Evolutionary conservation across 2,113 vertebrate species (phyloP), one percentile per base, ranked within the genome.

Genomic region (Rhegmatorhina hoffmannsi): DNA sequence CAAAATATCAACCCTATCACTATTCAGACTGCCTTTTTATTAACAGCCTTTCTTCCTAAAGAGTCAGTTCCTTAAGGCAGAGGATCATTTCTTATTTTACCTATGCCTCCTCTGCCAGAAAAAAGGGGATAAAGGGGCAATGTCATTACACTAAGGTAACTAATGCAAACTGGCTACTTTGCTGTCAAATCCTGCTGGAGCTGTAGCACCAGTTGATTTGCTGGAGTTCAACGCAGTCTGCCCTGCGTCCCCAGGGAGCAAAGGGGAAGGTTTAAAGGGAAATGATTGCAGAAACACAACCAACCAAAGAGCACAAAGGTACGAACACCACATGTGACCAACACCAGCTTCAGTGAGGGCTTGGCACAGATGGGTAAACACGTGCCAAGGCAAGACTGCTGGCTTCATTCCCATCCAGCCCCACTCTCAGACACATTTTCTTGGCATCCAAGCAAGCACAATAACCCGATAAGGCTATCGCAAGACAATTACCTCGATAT

Each of bases 341-440:
- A 8, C 2, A 3, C 9, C 1, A 0, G 28, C 44, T 47, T 14
- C 1, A 1, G 38, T 1, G 11, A 0, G 0, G 5, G 25, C 64
- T 6, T 23, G 1, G 23, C 5, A 2, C 62, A 24, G 69, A 4
- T 0, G 0, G 34, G 44, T 29, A 10, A 29, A 24, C 1, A 0
- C 0, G 0, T 18, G 23, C 25, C 77, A 50, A 56, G 19, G 60
- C 53, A 40, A 36, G 0, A 1, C 44, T 14, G 21, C 33, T 0
- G 0, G 60, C 18, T 14, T 79, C 29, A 7, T 17, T 58, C 33
- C 62, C n/a, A 15, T 7, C 55, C n/a, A 40, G 50, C 16, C 63
- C 53, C 46, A 8, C 17, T 34, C 29, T 24, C 3, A 1, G 25
- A 17, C 12, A 12, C 7, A 1, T 64, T 62, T 77, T 79, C 43